phyloP scores from a whole-genome alignment of 1,140 invertebrate species.

The Chymomyza costata region DNA sequence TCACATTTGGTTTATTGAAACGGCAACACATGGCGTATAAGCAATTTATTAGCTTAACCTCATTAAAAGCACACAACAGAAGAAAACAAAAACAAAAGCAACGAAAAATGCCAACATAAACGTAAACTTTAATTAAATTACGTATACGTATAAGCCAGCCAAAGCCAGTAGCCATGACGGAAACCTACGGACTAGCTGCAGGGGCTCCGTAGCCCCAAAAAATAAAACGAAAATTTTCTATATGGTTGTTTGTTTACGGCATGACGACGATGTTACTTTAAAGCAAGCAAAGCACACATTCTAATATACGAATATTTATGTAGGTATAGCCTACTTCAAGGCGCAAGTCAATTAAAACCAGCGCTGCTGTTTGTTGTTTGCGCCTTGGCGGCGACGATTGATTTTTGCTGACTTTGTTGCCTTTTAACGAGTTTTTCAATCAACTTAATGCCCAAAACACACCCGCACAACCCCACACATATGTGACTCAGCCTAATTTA shows the following conservation, averaged over 20 bases:
- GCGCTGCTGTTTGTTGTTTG: conserved; percentile 4
- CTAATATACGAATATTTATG: not conserved
- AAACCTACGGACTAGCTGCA: no score
- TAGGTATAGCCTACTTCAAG: conserved; percentile 34
- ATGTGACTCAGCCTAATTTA: conserved; percentile 49
- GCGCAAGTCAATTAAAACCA: conserved; percentile 37
- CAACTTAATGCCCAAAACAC: conserved; percentile 6
- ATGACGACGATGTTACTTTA: no score
- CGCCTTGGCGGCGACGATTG: not conserved
- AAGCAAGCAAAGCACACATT: conserved; percentile 24
- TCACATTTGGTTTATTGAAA: no score
- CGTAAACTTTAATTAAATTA: conserved; percentile 30
- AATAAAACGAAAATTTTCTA: conserved; percentile 30
- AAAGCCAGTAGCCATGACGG: conserved; percentile 8
- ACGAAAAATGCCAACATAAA: conserved; percentile 3
- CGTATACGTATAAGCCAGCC: conserved; percentile 13
- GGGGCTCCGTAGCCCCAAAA: conserved; percentile 21
- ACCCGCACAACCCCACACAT: conserved; percentile 6
- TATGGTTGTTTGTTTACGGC: no score
- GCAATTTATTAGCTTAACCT: conserved; percentile 25
- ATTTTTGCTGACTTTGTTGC: conserved; percentile 38
- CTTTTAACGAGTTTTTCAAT: conserved; percentile 24
- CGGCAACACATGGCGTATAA: conserved; percentile 25
- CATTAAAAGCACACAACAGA: conserved; percentile 22
- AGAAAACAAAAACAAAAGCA: conserved; percentile 10